Conservation (phyloP, 2,113 vertebrate species). For the Motacilla tschutschensis region DNA sequence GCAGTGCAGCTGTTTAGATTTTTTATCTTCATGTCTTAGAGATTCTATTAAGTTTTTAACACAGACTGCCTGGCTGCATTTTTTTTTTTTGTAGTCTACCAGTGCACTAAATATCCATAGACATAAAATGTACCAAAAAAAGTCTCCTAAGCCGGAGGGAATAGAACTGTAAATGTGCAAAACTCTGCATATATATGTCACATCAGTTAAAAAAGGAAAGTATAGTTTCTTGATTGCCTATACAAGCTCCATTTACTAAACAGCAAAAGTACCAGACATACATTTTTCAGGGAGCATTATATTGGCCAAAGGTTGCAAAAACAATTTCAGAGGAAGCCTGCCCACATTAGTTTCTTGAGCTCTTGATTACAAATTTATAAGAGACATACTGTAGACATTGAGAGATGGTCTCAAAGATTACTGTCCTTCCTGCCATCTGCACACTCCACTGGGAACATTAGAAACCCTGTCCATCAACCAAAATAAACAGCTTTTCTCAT, state of each 20-base stretch:
- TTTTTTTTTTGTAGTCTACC: background rate
- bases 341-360: slow-evolving; percentile 59
- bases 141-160: background rate
- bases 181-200: background rate
- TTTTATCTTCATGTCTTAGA: background rate
- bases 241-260: slow-evolving; percentile 46
- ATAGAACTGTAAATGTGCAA: slow-evolving; percentile 30
- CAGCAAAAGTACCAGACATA: background rate
- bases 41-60: background rate
- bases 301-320: slow-evolving; percentile 66
- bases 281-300: slow-evolving; percentile 50
- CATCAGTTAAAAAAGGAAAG: slow-evolving; percentile 34
- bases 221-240: slow-evolving; percentile 39
- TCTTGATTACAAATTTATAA: slow-evolving; percentile 72
- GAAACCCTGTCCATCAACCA: slow-evolving; percentile 71
- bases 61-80: background rate
- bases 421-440: slow-evolving; percentile 58
- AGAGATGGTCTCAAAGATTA: slow-evolving; percentile 57
- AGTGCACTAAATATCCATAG: background rate
- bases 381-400: slow-evolving; percentile 47
- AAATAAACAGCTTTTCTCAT: slow-evolving; percentile 76
- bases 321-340: slow-evolving; percentile 64
- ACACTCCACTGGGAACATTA: slow-evolving; percentile 64
- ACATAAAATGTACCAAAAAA: background rate
- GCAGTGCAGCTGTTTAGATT: background rate